Conservation (phyloP, 2,888 invertebrate species). For the Acanthoscelides obtectus region DNA sequence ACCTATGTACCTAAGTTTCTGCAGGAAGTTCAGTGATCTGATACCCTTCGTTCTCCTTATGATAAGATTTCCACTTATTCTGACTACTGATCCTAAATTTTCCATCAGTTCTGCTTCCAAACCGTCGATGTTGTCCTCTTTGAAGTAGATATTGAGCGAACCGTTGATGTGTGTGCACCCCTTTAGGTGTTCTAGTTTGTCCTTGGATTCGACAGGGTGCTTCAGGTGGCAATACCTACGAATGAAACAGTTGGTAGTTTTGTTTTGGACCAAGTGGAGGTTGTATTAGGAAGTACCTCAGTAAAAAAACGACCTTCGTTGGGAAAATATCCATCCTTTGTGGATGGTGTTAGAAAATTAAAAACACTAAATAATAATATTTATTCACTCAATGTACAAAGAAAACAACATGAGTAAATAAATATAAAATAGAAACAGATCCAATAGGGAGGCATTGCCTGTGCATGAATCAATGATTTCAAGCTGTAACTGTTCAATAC, state of each 20-base stretch:
- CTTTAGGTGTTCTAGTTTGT: constrained; percentile 56
- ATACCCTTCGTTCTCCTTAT: constrained; percentile 67
- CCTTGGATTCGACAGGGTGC: constrained; percentile 51
- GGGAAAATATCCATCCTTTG: no score
- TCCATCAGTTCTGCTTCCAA: constrained; percentile 47
- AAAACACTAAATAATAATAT: no score
- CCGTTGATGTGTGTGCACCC: constrained; percentile 79
- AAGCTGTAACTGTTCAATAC: no score
- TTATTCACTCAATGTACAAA: no score
- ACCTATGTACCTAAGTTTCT: constrained; percentile 62
- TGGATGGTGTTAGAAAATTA: no score
- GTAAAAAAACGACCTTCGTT: no score
- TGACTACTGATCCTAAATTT: neutral
- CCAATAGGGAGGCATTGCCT: no score
- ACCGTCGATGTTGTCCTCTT: constrained; percentile 42
- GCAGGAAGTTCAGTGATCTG: constrained; percentile 69
- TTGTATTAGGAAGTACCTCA: no score
- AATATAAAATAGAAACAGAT: no score
- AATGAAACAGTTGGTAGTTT: neutral
- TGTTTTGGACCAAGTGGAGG: no score
- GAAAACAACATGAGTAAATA: no score
- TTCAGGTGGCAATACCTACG: neutral
- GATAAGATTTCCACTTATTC: constrained; percentile 59
- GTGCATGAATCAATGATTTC: no score
- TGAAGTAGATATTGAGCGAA: constrained; percentile 47